Conservation (phyloP, 2,888 invertebrate genomes). For the Drosophila fulvimacula region DNA sequence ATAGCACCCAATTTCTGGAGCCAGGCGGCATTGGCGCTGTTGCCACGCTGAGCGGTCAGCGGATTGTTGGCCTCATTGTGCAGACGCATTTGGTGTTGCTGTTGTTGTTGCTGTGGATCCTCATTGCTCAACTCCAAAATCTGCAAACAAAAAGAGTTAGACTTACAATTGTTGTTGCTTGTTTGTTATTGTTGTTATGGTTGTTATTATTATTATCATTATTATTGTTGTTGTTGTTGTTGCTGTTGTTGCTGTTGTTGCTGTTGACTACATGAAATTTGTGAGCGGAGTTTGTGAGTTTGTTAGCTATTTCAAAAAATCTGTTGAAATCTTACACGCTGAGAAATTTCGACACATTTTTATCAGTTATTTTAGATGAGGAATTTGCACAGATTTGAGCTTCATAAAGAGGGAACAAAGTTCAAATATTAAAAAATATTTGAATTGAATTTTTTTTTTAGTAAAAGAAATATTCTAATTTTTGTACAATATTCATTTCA, state of each 20-base stretch:
- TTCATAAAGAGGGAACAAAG: neutral
- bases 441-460: too few species aligned
- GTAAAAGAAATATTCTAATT: too few species aligned
- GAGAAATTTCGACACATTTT: slow-evolving; percentile 2
- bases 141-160: slow-evolving; percentile 77
- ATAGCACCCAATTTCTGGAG: slow-evolving; percentile 75
- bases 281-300: slow-evolving; percentile 46
- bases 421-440: neutral
- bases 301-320: slow-evolving; percentile 72
- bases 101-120: slow-evolving; percentile 74
- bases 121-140: slow-evolving; percentile 85
- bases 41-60: slow-evolving; percentile 47
- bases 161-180: slow-evolving; percentile 49
- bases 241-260: slow-evolving; percentile 56
- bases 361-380: too few species aligned
- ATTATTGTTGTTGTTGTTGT: slow-evolving; percentile 29
- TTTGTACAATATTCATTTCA: too few species aligned
- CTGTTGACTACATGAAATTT: slow-evolving; percentile 32
- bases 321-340: slow-evolving; percentile 66
- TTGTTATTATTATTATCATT: slow-evolving; percentile 57
- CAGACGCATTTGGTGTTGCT: slow-evolving; percentile 65
- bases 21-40: slow-evolving; percentile 71
- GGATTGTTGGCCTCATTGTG: slow-evolving; percentile 74
- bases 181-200: slow-evolving; percentile 29
- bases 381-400: slow-evolving; percentile 14